Percentiles rank a stretch among this genome's conserved stretches.
phyloP scores from a whole-genome alignment of 23 tunicate genomes.

The Phallusia fumigata region DNA sequence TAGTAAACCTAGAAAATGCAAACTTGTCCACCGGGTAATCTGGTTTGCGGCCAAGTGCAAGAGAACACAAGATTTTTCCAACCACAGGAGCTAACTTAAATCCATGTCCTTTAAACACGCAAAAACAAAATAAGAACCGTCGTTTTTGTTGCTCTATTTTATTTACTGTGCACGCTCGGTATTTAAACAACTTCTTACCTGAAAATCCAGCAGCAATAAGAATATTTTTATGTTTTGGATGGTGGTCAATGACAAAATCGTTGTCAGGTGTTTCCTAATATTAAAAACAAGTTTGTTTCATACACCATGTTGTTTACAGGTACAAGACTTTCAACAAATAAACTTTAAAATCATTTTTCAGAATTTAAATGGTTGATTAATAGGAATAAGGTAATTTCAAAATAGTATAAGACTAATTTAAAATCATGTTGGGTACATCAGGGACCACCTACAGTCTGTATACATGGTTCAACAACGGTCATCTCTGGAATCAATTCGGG shows the following conservation, averaged over 20 bases:
- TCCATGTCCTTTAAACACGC: conserved; percentile 57
- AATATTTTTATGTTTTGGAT: conserved; percentile 13
- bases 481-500: background rate
- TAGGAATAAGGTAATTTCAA: too few relatives aligned
- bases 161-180: too few relatives aligned
- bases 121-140: background rate
- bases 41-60: conserved; percentile 25
- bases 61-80: conserved; percentile 31
- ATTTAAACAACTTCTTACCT: background rate
- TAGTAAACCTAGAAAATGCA: background rate
- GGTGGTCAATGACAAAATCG: background rate
- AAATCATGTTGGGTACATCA: too few relatives aligned
- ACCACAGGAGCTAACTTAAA: conserved; percentile 40
- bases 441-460: background rate
- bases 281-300: background rate
- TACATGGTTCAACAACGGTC: background rate
- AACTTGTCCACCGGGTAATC: background rate
- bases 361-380: too few relatives aligned
- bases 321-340: background rate
- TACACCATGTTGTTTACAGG: background rate
- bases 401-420: too few relatives aligned
- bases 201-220: conserved; percentile 31
- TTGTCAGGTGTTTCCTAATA: background rate
- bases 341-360: too few relatives aligned
- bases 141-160: too few relatives aligned